phyloP scores from a whole-genome alignment of 2,888 invertebrate genomes.

The Cataglyphis altisquamis region DNA sequence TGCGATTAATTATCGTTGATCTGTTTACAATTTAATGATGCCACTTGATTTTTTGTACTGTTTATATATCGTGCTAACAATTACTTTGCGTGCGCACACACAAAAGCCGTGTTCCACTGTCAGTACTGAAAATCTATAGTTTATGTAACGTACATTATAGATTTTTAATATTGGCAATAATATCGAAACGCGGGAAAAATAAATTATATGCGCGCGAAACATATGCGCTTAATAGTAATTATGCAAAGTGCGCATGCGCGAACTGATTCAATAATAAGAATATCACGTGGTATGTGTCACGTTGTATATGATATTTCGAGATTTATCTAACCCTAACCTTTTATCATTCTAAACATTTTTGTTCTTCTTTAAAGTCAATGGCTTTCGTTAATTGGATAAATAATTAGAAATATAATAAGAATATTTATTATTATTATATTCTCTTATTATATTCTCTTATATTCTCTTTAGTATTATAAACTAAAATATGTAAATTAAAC shows the following conservation, averaged over 20 bases:
- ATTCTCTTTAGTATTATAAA: background rate
- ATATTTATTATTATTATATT: background rate
- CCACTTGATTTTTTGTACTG: too few species aligned
- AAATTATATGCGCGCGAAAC: too few species aligned
- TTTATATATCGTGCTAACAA: too few species aligned
- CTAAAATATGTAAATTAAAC: background rate
- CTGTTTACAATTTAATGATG: too few species aligned
- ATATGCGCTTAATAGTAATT: too few species aligned
- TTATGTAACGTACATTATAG: too few species aligned
- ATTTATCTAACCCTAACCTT: background rate
- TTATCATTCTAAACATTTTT: background rate
- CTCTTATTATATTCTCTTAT: background rate
- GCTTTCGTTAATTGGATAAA: background rate
- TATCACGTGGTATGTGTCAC: background rate
- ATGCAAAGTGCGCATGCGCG: background rate
- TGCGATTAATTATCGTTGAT: too few species aligned
- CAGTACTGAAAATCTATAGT: too few species aligned
- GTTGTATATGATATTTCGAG: background rate
- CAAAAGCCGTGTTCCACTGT: too few species aligned
- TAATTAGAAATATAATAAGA: background rate
- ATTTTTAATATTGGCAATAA: too few species aligned
- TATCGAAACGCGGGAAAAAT: too few species aligned
- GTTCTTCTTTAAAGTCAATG: background rate
- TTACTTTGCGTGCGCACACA: too few species aligned
- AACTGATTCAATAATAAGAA: background rate